Evolutionary conservation across 2,888 invertebrate genomes (phyloP).

Genomic region (Amphipyra tragopoginis): DNA sequence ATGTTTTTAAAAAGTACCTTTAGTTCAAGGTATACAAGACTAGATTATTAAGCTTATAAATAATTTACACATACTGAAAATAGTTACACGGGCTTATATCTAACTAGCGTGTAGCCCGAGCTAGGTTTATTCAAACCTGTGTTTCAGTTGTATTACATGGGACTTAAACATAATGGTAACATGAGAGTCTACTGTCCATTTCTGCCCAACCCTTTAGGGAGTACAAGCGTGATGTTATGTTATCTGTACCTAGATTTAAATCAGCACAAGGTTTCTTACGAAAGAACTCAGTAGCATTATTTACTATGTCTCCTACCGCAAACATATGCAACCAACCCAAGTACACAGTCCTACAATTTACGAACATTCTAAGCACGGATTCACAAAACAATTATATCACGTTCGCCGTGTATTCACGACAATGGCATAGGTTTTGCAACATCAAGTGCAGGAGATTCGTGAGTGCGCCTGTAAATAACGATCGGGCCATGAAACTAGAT

Average conservation of each 20-base stretch:
- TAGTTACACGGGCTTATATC: too few species aligned
- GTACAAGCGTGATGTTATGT: too few species aligned
- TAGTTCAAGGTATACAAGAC: too few species aligned
- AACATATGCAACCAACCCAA: conserved; percentile 21
- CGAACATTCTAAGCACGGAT: conserved; percentile 47
- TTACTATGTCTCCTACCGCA: conserved; percentile 9
- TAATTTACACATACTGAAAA: too few species aligned
- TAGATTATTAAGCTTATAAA: too few species aligned
- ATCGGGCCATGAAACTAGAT: conserved; percentile 57
- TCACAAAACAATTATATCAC: conserved; percentile 64
- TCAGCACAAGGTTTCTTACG: neutral
- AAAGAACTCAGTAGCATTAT: conserved; percentile 17
- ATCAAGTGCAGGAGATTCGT: conserved; percentile 68
- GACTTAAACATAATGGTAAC: neutral
- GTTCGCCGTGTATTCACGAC: conserved; percentile 73
- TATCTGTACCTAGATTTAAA: neutral
- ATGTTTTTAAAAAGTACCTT: too few species aligned
- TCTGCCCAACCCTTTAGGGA: too few species aligned
- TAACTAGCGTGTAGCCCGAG: too few species aligned
- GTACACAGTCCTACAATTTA: conserved; percentile 36
- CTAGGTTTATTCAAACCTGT: too few species aligned
- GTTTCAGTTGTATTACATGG: too few species aligned
- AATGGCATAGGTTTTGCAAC: conserved; percentile 73
- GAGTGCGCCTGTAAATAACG: conserved; percentile 64
- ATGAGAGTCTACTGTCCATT: too few species aligned